Evolutionary conservation across 2,797 vertebrate species (phyloP).

Genomic region (Todus mexicanus): DNA sequence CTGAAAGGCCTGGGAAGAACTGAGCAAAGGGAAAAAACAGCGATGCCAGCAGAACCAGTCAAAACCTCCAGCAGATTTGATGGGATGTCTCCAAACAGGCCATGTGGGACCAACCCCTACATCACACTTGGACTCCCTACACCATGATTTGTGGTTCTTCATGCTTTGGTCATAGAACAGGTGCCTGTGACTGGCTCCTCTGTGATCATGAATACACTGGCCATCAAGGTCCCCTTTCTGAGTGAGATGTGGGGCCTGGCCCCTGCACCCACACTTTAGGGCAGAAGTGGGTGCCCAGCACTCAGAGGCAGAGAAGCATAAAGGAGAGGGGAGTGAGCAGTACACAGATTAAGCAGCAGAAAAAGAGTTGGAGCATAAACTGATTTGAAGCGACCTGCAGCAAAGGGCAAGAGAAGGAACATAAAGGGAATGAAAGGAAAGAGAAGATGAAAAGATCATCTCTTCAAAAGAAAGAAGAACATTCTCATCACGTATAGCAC

Average conservation of each 20-base stretch:
- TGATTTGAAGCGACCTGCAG: neutral
- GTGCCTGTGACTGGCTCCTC: neutral
- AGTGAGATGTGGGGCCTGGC: neutral
- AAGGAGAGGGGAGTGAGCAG: neutral
- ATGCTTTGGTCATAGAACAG: neutral
- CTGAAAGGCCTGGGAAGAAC: neutral
- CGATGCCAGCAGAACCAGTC: neutral
- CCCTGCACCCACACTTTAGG: fast-evolving
- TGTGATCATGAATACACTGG: neutral
- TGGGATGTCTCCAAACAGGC: neutral
- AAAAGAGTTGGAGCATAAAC: neutral
- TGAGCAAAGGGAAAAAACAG: neutral
- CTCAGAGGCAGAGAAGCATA: neutral
- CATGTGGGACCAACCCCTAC: fast-evolving
- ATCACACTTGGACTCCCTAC: neutral
- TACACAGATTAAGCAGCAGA: neutral
- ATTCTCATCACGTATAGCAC: neutral
- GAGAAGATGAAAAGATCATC: neutral
- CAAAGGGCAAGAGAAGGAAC: constrained; percentile 12
- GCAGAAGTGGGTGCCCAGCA: neutral
- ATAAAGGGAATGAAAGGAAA: constrained; percentile 3
- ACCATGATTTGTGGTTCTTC: neutral
- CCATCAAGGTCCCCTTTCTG: neutral
- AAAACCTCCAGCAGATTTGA: neutral
- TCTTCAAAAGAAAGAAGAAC: neutral